Evolutionary conservation across 2,797 vertebrate species (phyloP), one percentile per base, ranked within the genome.

Genomic region (Anguilla marmorata): DNA sequence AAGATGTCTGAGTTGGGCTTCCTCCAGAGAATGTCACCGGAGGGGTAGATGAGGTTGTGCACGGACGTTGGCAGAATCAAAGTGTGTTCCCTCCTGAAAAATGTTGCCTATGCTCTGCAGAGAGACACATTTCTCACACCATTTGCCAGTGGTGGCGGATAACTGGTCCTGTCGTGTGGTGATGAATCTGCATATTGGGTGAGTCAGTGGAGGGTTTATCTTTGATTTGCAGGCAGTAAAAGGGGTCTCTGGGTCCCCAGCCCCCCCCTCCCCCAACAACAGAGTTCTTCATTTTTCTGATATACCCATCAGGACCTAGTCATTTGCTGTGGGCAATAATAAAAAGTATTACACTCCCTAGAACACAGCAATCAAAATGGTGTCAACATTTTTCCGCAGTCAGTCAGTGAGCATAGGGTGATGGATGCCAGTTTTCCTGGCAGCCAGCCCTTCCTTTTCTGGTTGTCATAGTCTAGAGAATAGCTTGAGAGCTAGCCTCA

Each of bases 71-170:
- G 33, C 72, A 41, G 72, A 3, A 11, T 12, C 9, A 1, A 33
- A 74, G 30, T 12, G 8, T 19, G 27, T 11, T 12, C 12, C 80
- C 56, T 86, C 90, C 52, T 95, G 92, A 93, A 90, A 94, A 94
- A 92, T 91, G 89, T 91, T 88, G 89, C 86, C 91, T 92, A 48
- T 3, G 3, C 87, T 90, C 88, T 84, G 86, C 52, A 86, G 91
- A 90, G 89, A 92, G 90, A 90, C 92, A 92, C 87, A 91, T 93
- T 92, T 90, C 92, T 95, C 92, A 93, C 88, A 87, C 90, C 69
- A 93, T 89, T 91, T 93, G 92, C 91, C 92, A 87, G 24, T 88
- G 91, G 90, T 91, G 92, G 91, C 58, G 90, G 91, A 91, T 91
- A 86, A 50, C 86, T 76, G 80, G 87, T 89, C 74, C 91, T 90